phyloP scores from a whole-genome alignment of 1,140 invertebrate genomes.

The Drosophila ogumai region DNA sequence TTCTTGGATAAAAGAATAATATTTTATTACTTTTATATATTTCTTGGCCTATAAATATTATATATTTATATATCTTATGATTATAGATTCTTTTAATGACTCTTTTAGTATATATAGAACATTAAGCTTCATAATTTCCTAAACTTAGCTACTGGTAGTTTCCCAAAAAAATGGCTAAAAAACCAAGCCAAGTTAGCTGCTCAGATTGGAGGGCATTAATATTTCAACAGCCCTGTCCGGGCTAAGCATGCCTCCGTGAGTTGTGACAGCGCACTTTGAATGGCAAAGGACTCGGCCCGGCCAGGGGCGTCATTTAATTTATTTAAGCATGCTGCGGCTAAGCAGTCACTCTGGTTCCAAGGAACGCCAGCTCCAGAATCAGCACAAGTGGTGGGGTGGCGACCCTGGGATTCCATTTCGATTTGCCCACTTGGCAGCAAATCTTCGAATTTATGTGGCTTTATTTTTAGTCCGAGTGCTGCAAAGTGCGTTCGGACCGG shows the following conservation, averaged over 20 bases:
- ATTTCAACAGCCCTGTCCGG: constrained; percentile 62
- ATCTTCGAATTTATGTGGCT: constrained; percentile 74
- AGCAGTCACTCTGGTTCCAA: constrained; percentile 46
- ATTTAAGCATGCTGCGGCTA: constrained; percentile 59
- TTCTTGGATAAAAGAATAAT: too few species aligned
- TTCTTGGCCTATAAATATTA: too few species aligned
- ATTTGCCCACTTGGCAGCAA: constrained; percentile 64
- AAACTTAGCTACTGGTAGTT: neutral
- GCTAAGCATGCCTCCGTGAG: constrained; percentile 55
- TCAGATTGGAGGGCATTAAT: constrained; percentile 48
- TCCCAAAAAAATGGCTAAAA: constrained; percentile 8
- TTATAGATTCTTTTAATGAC: too few species aligned
- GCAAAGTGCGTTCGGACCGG: constrained; percentile 44
- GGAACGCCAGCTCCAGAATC: neutral
- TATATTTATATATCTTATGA: too few species aligned
- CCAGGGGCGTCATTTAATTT: constrained; percentile 52
- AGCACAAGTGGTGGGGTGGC: constrained; percentile 16
- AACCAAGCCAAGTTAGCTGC: constrained; percentile 1
- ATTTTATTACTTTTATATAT: too few species aligned
- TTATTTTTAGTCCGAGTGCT: constrained; percentile 56
- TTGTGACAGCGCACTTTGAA: constrained; percentile 42
- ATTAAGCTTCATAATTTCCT: neutral
- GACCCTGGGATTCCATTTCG: constrained; percentile 53
- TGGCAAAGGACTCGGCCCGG: constrained; percentile 31
- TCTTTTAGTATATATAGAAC: too few species aligned